Conservation (phyloP, 2,888 invertebrate species). For the Drosophila pseudotakahashii region DNA sequence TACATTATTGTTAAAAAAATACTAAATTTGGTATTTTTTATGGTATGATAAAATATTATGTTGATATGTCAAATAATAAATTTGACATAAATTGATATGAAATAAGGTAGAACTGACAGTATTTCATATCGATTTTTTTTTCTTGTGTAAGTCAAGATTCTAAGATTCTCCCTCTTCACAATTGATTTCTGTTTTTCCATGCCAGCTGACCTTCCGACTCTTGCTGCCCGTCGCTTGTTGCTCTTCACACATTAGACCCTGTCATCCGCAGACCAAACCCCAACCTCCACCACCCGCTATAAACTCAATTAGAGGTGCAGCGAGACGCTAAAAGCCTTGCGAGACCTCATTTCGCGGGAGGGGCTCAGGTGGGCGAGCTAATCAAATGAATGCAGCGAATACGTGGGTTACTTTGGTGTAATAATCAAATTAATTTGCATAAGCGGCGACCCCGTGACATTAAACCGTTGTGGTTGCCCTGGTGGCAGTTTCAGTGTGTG, state of each 20-base stretch:
- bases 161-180: not conserved
- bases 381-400: slow-evolving; percentile 60
- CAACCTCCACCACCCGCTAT: not conserved
- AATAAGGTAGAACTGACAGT: no score
- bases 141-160: not conserved
- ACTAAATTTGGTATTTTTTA: no score
- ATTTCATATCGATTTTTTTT: no score
- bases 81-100: no score
- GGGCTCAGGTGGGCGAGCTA: slow-evolving; percentile 31
- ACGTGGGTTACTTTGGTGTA: slow-evolving; percentile 30
- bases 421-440: slow-evolving; percentile 66
- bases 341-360: slow-evolving; percentile 16
- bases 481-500: not conserved
- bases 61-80: no score
- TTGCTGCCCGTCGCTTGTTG: slow-evolving; percentile 16
- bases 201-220: slow-evolving; percentile 16
- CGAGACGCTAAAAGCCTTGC: slow-evolving; percentile 53
- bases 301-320: slow-evolving; percentile 49
- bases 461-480: slow-evolving; percentile 8
- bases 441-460: slow-evolving; percentile 45
- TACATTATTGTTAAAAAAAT: no score
- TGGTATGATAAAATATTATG: no score
- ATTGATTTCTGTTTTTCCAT: slow-evolving; percentile 6
- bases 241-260: slow-evolving; percentile 18
- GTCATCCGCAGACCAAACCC: not conserved